A percentile compares a stretch with the other conserved stretches of the same genome.
These are phyloP conservation scores for Oscarella lobularis DNA, from an alignment of 37 sponge, comb jelly and placozoan genomes.

Conservation along the genomic window DNA sequence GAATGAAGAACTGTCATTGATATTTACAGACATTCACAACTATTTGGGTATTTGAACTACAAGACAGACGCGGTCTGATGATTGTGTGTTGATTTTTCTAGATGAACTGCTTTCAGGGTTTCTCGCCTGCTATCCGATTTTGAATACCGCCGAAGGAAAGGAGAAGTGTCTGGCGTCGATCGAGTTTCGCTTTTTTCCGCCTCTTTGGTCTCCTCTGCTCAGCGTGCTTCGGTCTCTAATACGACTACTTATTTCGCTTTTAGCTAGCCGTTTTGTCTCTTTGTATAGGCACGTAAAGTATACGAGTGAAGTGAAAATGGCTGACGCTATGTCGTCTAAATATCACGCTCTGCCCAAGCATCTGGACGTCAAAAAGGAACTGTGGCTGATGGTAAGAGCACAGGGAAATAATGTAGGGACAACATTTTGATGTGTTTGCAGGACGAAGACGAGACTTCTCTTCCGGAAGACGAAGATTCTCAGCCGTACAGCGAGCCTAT, in stretches of 20 bases:
- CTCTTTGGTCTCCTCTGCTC: background rate
- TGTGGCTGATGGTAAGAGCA: background rate
- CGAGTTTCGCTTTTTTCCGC: conserved; percentile 5
- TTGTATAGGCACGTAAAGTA: background rate
- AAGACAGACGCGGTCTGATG: conserved; percentile 1
- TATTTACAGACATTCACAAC: background rate
- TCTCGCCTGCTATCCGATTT: background rate
- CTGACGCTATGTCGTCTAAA: background rate
- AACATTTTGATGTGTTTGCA: background rate
- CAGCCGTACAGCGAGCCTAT: background rate
- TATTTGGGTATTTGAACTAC: background rate
- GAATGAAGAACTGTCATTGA: background rate
- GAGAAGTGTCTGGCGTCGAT: background rate
- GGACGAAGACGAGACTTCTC: background rate
- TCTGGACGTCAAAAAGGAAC: background rate
- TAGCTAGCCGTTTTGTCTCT: too few species aligned
- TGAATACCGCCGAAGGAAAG: background rate
- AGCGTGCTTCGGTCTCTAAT: too few species aligned
- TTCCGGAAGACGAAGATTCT: background rate
- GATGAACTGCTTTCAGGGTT: background rate
- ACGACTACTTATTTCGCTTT: too few species aligned
- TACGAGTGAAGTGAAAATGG: background rate
- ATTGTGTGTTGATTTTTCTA: background rate
- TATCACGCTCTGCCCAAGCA: background rate
- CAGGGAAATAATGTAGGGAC: background rate